These are phyloP conservation scores for Drosophila mettleri DNA, from an alignment of 2,888 invertebrate species.

Conservation along the genomic window DNA sequence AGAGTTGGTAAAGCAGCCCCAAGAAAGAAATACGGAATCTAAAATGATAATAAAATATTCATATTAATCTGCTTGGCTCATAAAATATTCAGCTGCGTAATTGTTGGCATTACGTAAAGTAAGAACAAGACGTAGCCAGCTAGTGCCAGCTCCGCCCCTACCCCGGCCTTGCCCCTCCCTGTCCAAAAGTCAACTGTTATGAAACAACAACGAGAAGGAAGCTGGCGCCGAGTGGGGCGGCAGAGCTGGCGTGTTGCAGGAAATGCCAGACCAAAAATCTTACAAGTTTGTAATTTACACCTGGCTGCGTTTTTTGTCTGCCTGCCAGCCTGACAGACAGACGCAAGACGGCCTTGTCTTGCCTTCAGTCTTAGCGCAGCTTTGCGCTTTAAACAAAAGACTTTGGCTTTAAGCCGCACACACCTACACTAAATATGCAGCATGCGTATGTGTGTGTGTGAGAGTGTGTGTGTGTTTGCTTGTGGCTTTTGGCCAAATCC, in stretches of 20 bases:
- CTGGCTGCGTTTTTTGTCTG: conserved; percentile 64
- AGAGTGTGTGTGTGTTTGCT: neutral
- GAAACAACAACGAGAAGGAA: conserved; percentile 1
- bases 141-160: conserved; percentile 3
- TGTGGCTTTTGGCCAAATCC: conserved; percentile 50
- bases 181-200: too few relatives aligned
- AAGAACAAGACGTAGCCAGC: conserved; percentile 10
- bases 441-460: neutral
- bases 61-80: conserved; percentile 81
- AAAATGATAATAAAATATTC: conserved; percentile 83
- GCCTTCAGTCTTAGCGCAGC: conserved; percentile 2
- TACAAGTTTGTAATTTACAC: conserved; percentile 78
- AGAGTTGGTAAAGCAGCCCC: conserved; percentile 11
- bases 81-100: conserved; percentile 81
- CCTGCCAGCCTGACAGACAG: conserved; percentile 15
- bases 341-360: neutral
- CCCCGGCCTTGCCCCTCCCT: too few relatives aligned
- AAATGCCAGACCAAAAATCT: conserved; percentile 71
- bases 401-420: conserved; percentile 21
- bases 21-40: conserved; percentile 70
- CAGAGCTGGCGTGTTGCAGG: conserved; percentile 26
- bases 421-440: conserved; percentile 2
- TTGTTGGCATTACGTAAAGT: conserved; percentile 74
- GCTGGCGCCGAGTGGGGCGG: neutral
- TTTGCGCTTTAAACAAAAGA: conserved; percentile 23